These are phyloP conservation scores for Heloderma charlesbogerti DNA, from an alignment of 2,113 vertebrate genomes.

Conservation along the genomic window DNA sequence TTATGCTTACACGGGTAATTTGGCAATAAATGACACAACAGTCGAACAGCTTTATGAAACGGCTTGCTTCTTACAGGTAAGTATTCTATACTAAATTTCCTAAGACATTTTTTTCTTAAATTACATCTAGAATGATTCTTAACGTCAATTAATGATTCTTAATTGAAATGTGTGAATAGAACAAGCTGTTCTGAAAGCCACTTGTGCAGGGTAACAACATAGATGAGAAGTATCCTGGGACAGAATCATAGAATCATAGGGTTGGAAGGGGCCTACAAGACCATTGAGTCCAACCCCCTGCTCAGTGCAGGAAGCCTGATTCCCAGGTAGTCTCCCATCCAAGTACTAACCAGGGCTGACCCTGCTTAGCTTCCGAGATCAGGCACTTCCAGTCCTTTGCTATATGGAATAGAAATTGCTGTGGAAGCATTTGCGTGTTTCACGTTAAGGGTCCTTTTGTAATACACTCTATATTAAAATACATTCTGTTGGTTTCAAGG, in stretches of 20 bases:
- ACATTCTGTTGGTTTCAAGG: background rate
- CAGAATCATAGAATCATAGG: no score
- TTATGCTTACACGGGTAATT: constrained; percentile 96
- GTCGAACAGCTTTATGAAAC: constrained; percentile 98
- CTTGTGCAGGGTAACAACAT: background rate
- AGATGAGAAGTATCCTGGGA: background rate
- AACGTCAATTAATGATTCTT: background rate
- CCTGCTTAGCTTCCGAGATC: no score
- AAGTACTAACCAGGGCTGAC: no score
- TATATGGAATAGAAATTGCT: background rate
- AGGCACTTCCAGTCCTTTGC: no score
- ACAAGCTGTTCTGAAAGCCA: background rate
- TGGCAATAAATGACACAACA: constrained; percentile 92
- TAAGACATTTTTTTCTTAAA: background rate
- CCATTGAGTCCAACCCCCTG: no score
- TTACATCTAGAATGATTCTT: background rate
- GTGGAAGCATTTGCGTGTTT: background rate
- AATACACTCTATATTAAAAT: background rate
- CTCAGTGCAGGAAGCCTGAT: no score
- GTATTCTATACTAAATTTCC: background rate
- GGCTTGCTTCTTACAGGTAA: constrained; percentile 97
- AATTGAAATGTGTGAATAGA: background rate
- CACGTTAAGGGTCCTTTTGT: background rate
- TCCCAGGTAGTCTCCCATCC: no score
- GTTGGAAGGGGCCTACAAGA: no score